A percentile compares a stretch with the other conserved stretches of the same genome.
These are phyloP conservation scores for Myotis brandtii DNA, from an alignment of 2,113 vertebrate genomes.

Conservation along the genomic window DNA sequence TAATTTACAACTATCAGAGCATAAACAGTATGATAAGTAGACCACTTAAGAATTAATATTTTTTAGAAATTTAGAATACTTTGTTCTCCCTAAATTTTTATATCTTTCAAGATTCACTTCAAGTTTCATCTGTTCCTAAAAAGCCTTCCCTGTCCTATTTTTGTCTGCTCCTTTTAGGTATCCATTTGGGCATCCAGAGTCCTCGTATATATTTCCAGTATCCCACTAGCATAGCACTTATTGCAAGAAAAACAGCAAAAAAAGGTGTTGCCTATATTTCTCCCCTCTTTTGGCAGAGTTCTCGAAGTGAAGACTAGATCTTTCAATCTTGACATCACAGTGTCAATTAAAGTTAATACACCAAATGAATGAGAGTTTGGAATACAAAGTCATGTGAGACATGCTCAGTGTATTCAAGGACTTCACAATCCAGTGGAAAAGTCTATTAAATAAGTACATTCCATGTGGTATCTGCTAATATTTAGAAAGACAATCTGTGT, in stretches of 20 bases:
- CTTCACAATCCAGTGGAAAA: background rate
- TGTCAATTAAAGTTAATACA: background rate
- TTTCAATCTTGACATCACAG: background rate
- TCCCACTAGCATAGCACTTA: background rate
- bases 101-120: background rate
- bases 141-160: background rate
- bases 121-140: background rate
- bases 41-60: background rate
- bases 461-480: background rate
- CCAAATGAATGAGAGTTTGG: background rate
- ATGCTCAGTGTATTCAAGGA: background rate
- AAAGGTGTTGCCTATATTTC: background rate
- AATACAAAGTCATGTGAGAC: background rate
- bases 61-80: background rate
- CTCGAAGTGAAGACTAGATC: background rate
- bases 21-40: background rate
- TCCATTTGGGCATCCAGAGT: background rate
- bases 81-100: background rate
- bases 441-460: slow-evolving; percentile 29
- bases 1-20: background rate
- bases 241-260: background rate
- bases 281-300: background rate
- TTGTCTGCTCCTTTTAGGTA: background rate
- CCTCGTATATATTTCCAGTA: background rate
- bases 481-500: background rate